Conservation (phyloP, 2,797 vertebrate genomes). For the Rhinogobio ventralis region DNA sequence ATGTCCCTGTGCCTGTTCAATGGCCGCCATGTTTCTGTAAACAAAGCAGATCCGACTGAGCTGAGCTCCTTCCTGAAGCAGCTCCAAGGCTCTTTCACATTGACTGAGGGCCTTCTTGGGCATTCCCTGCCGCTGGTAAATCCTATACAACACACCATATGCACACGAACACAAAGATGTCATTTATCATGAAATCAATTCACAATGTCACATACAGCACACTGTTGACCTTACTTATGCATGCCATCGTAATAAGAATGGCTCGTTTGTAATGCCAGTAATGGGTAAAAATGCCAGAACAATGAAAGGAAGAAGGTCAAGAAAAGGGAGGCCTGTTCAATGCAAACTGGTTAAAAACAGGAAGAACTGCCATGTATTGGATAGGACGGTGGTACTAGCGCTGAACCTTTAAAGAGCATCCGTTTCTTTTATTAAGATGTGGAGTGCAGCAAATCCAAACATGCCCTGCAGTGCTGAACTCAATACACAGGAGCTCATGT, state of each 20-base stretch:
- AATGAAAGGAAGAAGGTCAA: slow-evolving; percentile 16
- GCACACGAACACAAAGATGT: slow-evolving; percentile 24
- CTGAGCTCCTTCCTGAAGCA: slow-evolving; percentile 60
- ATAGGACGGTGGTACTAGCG: background rate
- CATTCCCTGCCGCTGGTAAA: slow-evolving; percentile 73
- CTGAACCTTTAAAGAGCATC: slow-evolving; percentile 2
- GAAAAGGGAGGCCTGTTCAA: background rate
- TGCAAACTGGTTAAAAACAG: slow-evolving; percentile 24
- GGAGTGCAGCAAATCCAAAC: slow-evolving; percentile 37
- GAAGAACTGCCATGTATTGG: background rate
- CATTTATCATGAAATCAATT: slow-evolving; percentile 32
- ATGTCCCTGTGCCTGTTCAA: slow-evolving; percentile 70
- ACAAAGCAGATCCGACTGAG: slow-evolving; percentile 70
- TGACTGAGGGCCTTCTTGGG: slow-evolving; percentile 69
- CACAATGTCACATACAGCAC: slow-evolving; percentile 21
- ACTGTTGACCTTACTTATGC: background rate
- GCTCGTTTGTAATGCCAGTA: background rate
- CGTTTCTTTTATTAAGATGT: slow-evolving; percentile 38
- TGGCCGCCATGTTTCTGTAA: slow-evolving; percentile 74
- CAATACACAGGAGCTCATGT: slow-evolving; percentile 36
- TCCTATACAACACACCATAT: slow-evolving; percentile 62
- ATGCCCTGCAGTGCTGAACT: slow-evolving; percentile 20
- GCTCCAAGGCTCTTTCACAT: slow-evolving; percentile 74
- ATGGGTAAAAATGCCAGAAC: slow-evolving; percentile 8
- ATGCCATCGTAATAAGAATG: slow-evolving; percentile 7